A percentile compares a stretch with the other conserved stretches of the same genome.
Conservation (phyloP, 2,797 vertebrate genomes). For the Adelosebastes latens region DNA sequence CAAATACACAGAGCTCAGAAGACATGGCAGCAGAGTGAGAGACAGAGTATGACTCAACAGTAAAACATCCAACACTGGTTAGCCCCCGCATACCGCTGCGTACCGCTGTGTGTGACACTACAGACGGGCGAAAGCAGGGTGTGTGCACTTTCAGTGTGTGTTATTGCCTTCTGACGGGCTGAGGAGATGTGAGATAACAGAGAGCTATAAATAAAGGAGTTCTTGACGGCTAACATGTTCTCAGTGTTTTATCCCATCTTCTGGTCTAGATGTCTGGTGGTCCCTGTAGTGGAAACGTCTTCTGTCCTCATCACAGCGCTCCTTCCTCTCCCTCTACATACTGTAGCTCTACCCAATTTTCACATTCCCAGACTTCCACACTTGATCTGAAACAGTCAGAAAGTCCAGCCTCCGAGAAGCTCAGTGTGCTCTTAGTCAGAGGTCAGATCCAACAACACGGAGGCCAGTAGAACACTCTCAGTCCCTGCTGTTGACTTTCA, state of each 20-base stretch:
- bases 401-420: not conserved
- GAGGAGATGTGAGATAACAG: constrained; percentile 33
- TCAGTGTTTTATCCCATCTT: not conserved
- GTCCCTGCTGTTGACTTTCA: not conserved
- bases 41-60: constrained; percentile 57
- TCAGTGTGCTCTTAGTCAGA: not conserved
- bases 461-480: not conserved
- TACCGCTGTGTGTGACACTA: constrained; percentile 28
- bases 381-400: not conserved
- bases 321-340: not conserved
- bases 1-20: not conserved
- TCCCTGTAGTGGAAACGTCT: constrained; percentile 7
- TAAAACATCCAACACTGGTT: constrained; percentile 56
- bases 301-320: not conserved
- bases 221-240: constrained; percentile 6
- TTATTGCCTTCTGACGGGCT: constrained; percentile 33
- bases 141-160: constrained; percentile 1
- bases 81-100: constrained; percentile 50
- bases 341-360: not conserved
- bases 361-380: constrained; percentile 19
- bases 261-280: not conserved
- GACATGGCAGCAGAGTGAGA: constrained; percentile 22
- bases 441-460: not conserved
- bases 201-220: constrained; percentile 45
- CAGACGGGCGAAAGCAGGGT: constrained; percentile 6